Evolutionary conservation across 2,888 invertebrate genomes (phyloP), one percentile per base, ranked within the genome.

Genomic region (Eilema sororculum): DNA sequence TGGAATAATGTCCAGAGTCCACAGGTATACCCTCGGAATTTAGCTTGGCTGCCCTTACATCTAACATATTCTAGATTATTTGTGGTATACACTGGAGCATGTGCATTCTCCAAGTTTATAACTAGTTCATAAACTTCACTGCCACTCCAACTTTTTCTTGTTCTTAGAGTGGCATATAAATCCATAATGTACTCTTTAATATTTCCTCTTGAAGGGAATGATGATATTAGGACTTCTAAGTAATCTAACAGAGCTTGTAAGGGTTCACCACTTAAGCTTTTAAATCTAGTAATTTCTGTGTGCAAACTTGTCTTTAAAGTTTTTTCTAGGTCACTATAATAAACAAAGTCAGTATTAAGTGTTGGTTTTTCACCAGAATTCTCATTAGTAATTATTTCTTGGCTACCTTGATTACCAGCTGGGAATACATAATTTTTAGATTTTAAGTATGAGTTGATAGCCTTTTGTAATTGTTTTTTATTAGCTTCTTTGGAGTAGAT

Each of bases 1-100:
- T 99, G 99, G 88, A 99, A 99, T 80, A 99, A 92, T 20, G 97
- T 97, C 99, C 99, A 99, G 46, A 99, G 94, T 0, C 99, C 98
- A 92, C 99, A 99, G 0, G 99, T 98, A 89, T 98, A 99, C 16
- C 99, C 99, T 65, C 99, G 96, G 83, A 96, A 97, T 73, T 96
- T 95, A 0, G 96, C 91, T 69, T 96, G 95, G 81, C 98, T 98
- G 13, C 99, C 98, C 80, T 95, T 96, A 87, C 99, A 99, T 3
- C 97, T 97, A 52, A 98, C 91, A 96, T 97, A 99, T 72, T 95
- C 93, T 66, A 94, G 83, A 16, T 95, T 91, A 16, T 95, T 91
- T 10, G 96, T 91, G 77, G 82, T 81, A 81, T 96, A 97, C 10
- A 97, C 95, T 22, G 96, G 96, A n/a, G 93, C 88, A 80, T 96